Evolutionary conservation across 2,797 vertebrate species (phyloP).

Genomic region (Alosa sapidissima): DNA sequence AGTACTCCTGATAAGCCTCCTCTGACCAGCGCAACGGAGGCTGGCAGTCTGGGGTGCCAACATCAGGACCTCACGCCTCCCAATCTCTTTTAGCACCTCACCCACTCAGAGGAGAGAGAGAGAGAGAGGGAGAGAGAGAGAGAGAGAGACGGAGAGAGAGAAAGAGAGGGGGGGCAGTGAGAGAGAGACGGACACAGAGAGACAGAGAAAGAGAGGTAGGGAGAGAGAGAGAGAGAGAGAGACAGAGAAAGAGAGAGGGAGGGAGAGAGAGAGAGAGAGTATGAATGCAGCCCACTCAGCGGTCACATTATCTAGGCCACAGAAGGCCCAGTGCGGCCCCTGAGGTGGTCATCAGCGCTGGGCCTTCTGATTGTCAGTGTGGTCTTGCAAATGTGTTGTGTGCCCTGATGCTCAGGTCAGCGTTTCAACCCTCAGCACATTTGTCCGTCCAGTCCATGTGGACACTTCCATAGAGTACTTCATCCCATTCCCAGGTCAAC

Average conservation of each 20-base stretch:
- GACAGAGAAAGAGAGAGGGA: background rate
- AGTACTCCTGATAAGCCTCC: background rate
- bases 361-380: slow-evolving; percentile 18
- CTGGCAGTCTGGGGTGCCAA: background rate
- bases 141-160: background rate
- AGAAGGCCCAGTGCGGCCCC: background rate
- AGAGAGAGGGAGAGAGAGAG: background rate
- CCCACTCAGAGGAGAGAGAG: background rate
- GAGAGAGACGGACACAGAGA: background rate
- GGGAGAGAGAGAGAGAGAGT: background rate
- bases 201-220: background rate
- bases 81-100: background rate
- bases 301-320: background rate
- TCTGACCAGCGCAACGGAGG: background rate
- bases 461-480: background rate
- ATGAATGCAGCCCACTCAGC: background rate
- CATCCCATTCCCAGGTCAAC: background rate
- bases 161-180: too few relatives aligned
- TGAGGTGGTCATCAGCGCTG: background rate
- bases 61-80: background rate
- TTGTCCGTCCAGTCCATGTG: background rate
- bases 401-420: background rate
- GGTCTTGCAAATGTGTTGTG: background rate
- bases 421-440: background rate
- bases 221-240: background rate